Percentiles rank a stretch among this genome's conserved stretches.
Conservation (phyloP, 2,797 vertebrate genomes). For the Cryptoprocta ferox region DNA sequence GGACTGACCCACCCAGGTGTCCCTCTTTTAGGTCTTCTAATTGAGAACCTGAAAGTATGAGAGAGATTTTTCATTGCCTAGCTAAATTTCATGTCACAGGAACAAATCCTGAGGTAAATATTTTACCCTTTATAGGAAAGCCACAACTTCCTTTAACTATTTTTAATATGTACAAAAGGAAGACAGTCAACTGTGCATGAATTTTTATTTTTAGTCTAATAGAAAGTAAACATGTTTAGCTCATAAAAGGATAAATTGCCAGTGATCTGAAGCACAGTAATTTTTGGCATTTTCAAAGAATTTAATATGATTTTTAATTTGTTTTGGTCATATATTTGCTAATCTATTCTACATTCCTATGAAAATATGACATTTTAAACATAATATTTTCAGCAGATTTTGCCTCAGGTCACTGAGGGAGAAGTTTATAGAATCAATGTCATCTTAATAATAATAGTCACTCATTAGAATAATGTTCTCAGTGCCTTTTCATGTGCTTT, state of each 20-base stretch:
- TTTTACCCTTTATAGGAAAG: neutral
- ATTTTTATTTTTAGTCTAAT: slow-evolving; percentile 43
- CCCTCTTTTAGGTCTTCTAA: neutral
- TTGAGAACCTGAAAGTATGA: neutral
- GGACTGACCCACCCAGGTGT: too few species aligned
- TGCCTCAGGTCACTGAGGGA: neutral
- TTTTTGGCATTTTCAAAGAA: neutral
- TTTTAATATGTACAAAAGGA: slow-evolving; percentile 20
- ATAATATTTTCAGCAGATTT: slow-evolving; percentile 27
- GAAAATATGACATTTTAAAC: slow-evolving; percentile 17
- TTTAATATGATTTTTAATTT: neutral
- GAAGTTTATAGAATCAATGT: neutral
- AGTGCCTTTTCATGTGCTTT: neutral
- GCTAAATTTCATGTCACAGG: neutral
- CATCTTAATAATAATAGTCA: neutral
- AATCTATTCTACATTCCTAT: neutral
- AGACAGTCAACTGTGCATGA: neutral
- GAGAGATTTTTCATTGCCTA: neutral
- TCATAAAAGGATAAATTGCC: neutral
- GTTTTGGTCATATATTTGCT: neutral
- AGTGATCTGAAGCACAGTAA: neutral
- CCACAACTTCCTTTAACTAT: neutral
- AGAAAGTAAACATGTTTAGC: slow-evolving; percentile 15
- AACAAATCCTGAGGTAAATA: neutral
- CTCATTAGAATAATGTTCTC: neutral